A percentile compares a stretch with the other conserved stretches of the same genome.
These are phyloP conservation scores for Philotrypesis tridentata DNA, from an alignment of 1,140 invertebrate species.

Conservation along the genomic window DNA sequence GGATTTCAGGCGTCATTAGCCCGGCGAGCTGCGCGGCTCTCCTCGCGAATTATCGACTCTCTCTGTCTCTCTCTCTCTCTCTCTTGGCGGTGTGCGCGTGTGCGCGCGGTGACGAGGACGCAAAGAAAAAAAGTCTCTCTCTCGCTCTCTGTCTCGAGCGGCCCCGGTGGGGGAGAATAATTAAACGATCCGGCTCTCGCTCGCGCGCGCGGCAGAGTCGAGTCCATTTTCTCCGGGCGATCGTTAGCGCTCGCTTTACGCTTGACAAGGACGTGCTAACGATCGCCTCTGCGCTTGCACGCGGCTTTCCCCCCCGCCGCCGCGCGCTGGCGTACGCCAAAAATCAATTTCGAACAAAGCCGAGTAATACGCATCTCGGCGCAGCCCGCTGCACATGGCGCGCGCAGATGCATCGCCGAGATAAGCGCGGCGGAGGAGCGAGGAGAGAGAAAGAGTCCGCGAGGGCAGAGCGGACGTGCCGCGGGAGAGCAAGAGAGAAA, in stretches of 20 bases:
- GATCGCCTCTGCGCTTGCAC: neutral
- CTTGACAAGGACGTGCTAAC: neutral
- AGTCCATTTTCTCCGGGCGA: neutral
- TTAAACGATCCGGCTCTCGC: neutral
- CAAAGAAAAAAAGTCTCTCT: too few relatives aligned
- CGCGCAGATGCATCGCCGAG: neutral
- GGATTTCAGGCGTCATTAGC: constrained; percentile 45
- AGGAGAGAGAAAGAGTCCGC: neutral
- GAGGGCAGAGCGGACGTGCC: neutral
- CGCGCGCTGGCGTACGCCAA: neutral
- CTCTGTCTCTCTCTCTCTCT: neutral
- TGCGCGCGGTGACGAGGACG: neutral
- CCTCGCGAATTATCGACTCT: constrained; percentile 36
- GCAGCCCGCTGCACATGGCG: too few relatives aligned
- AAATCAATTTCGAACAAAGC: constrained; percentile 32
- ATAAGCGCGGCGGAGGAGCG: neutral
- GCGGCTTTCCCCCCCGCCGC: neutral
- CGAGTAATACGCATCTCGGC: neutral
- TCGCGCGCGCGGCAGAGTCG: too few relatives aligned
- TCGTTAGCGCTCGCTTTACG: neutral
- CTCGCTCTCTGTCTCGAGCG: neutral
- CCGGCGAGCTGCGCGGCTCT: neutral
- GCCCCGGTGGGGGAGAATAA: neutral
- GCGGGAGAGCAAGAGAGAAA: neutral
- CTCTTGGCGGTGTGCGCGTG: neutral